Evolutionary conservation across 2,113 vertebrate species (phyloP).

Genomic region (Camelus dromedarius): DNA sequence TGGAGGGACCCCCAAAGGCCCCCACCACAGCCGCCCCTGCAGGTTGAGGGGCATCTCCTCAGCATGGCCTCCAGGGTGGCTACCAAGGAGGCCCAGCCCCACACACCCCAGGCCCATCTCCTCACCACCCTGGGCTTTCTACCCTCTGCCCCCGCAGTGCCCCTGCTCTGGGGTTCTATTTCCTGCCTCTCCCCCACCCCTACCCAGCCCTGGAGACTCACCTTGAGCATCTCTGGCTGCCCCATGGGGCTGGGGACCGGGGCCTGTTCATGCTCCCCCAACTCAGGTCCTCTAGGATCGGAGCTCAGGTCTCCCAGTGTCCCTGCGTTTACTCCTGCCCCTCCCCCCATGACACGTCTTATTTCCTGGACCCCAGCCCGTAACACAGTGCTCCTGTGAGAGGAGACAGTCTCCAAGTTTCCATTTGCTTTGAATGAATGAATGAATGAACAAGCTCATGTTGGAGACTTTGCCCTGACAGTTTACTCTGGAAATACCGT

Average conservation of each 20-base stretch:
- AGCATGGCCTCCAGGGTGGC: neutral
- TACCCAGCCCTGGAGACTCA: neutral
- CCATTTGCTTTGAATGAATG: neutral
- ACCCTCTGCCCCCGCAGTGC: neutral
- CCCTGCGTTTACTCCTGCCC: neutral
- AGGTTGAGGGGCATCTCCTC: neutral
- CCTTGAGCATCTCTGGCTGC: neutral
- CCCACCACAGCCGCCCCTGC: accelerated
- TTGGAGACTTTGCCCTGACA: accelerated
- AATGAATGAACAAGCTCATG: neutral
- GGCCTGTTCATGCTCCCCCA: neutral
- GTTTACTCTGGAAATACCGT: accelerated
- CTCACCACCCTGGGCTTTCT: neutral
- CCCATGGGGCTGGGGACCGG: neutral
- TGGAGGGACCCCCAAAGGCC: neutral
- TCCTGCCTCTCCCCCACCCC: too few relatives aligned
- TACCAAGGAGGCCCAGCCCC: neutral
- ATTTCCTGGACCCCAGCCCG: neutral
- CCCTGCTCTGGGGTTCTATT: too few relatives aligned
- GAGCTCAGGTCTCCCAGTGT: neutral
- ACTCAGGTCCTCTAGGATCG: neutral
- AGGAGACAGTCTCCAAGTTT: accelerated
- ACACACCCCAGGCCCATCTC: neutral
- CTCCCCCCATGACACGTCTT: too few relatives aligned
- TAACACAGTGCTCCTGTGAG: accelerated